These are phyloP conservation scores for Phortica okadai DNA, from an alignment of 2,888 invertebrate genomes.

Conservation along the genomic window DNA sequence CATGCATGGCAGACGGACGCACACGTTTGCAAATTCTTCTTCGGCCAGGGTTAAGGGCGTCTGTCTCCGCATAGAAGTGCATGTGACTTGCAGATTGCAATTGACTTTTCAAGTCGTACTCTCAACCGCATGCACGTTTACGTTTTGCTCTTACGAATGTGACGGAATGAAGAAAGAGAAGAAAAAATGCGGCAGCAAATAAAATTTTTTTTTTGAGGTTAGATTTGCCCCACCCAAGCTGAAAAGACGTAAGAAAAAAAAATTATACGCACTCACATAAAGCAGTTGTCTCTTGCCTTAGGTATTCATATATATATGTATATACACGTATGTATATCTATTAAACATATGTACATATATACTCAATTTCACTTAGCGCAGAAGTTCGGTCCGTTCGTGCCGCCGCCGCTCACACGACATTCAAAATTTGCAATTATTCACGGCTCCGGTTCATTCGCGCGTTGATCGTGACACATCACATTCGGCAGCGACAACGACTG, in stretches of 20 bases:
- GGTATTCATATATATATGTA: constrained; percentile 31
- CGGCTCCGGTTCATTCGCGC: constrained; percentile 40
- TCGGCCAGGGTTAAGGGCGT: constrained; percentile 57
- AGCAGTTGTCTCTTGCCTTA: constrained; percentile 58
- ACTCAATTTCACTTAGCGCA: not conserved
- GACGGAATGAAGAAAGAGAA: not conserved
- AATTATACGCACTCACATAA: constrained; percentile 36
- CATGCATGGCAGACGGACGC: constrained; percentile 14
- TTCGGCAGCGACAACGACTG: not conserved
- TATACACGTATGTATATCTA: constrained; percentile 38
- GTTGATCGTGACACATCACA: constrained; percentile 54
- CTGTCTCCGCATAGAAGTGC: constrained; percentile 49
- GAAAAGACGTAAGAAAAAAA: constrained; percentile 39
- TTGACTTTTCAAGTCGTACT: constrained; percentile 19
- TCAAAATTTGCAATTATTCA: constrained; percentile 69
- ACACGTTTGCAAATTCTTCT: constrained; percentile 40
- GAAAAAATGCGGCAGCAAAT: constrained; percentile 2
- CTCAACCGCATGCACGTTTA: no score
- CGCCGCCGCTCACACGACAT: constrained; percentile 55
- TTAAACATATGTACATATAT: constrained; percentile 43
- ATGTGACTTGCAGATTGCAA: constrained; percentile 52
- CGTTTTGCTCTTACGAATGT: no score
- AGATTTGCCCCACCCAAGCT: constrained; percentile 72
- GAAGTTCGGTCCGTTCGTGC: not conserved
- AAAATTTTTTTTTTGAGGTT: constrained; percentile 59